These are phyloP conservation scores for Battus philenor DNA, from an alignment of 1,140 invertebrate species.

Conservation along the genomic window DNA sequence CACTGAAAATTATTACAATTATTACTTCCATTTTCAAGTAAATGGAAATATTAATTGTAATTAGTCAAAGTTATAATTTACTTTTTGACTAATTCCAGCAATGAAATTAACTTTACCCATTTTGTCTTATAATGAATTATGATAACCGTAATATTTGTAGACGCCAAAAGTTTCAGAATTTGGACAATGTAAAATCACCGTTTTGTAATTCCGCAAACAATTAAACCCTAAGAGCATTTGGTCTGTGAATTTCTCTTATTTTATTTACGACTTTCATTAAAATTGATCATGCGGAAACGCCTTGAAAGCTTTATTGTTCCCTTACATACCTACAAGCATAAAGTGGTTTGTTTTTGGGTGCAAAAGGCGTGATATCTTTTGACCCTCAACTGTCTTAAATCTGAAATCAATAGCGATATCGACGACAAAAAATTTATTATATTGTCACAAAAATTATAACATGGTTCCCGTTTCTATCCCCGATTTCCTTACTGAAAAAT, in stretches of 20 bases:
- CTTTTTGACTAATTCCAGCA: not conserved
- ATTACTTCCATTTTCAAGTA: not conserved
- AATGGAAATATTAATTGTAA: not conserved
- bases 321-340: slow-evolving; percentile 6
- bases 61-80: not conserved
- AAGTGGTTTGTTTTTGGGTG: too few species aligned
- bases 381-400: too few species aligned
- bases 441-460: too few species aligned
- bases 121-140: not conserved
- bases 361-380: too few species aligned
- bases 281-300: slow-evolving; percentile 14
- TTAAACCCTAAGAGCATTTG: slow-evolving; percentile 13
- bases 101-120: too few species aligned
- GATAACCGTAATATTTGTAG: not conserved
- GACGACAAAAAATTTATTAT: too few species aligned
- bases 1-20: not conserved
- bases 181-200: slow-evolving; percentile 12
- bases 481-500: too few species aligned
- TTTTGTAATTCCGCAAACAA: slow-evolving; percentile 13
- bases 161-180: slow-evolving; percentile 5
- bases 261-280: slow-evolving; percentile 12
- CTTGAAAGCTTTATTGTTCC: slow-evolving; percentile 8
- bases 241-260: slow-evolving; percentile 10
- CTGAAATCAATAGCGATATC: too few species aligned
- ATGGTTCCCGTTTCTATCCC: too few species aligned